Evolutionary conservation across 2,113 vertebrate genomes (phyloP).

Genomic region (Microtus pennsylvanicus): DNA sequence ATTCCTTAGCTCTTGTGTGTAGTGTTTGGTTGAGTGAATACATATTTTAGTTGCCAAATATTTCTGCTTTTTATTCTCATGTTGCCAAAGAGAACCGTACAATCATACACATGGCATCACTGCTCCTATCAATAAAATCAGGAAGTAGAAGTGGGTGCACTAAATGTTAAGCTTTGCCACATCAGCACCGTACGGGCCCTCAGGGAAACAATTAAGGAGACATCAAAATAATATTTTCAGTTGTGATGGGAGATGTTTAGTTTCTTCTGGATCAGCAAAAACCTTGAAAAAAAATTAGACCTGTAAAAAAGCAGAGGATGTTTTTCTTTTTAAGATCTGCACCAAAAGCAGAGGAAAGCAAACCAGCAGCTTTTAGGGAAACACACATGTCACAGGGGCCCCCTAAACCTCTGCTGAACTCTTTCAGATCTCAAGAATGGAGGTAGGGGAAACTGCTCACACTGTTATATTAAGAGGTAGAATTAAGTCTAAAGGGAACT

Average conservation of each 20-base stretch:
- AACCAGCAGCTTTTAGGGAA: background rate
- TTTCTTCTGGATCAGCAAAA: background rate
- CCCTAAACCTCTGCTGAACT: background rate
- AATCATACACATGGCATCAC: accelerated
- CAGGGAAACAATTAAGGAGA: background rate
- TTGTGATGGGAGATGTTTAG: background rate
- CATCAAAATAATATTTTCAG: constrained; percentile 43
- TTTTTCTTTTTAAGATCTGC: background rate
- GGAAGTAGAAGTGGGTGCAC: background rate
- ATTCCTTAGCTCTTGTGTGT: background rate
- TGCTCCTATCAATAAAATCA: background rate
- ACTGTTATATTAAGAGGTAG: background rate
- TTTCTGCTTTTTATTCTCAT: background rate
- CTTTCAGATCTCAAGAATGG: background rate
- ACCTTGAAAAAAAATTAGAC: background rate
- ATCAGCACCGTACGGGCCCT: background rate
- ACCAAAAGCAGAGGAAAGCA: background rate
- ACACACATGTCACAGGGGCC: background rate
- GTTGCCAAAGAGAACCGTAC: background rate
- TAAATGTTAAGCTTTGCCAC: background rate
- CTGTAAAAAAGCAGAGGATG: background rate
- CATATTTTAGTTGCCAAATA: background rate
- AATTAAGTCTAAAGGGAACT: constrained; percentile 48
- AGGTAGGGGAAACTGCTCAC: background rate
- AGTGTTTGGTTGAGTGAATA: background rate